Evolutionary conservation across 2,797 vertebrate species (phyloP), one percentile per base, ranked within the genome.

Genomic region (Platalea minor): DNA sequence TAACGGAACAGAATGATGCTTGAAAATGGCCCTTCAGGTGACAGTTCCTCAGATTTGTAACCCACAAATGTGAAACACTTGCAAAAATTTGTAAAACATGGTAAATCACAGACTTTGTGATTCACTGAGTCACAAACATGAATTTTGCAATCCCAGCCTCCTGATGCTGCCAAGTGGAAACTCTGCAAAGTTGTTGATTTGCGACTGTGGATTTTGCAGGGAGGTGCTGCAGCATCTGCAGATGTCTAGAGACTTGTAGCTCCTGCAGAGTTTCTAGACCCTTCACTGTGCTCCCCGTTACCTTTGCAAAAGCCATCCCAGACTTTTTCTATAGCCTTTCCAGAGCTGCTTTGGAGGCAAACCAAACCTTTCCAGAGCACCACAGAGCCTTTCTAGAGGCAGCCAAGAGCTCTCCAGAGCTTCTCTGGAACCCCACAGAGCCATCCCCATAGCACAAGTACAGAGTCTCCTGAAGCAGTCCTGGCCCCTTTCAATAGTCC

Each of bases 201-300:
- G 35, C 0, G 4, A 16, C 28, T 29, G 75, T 11, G 46, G 64
- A 25, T 56, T 43, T 77, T 76, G 76, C 35, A 26, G 53, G 21
- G 59, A 24, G 48, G 13, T 17, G 21, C 28, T 17, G 33, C 0
- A 0, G n/a, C 3, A 0, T 26, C 70, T 39, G 51, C 33, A 31
- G 18, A 24, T 50, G 56, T 60, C 46, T 17, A 7, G 45, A 60
- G 17, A 61, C 33, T 6, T 24, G 20, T 3, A n/a, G 33, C 31
- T 61, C 53, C 70, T 59, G 48, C 67, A 51, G 29, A 15, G 5
- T 26, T 67, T 60, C 67, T 23, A 43, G 60, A 67, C 53, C 46
- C 48, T 60, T 26, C 70, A 23, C 7, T 11, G 20, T 46, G 14
- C n/a, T 70, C 45, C 29, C 39, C 2, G 2, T 11, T 10, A 67